Evolutionary conservation across 1,140 invertebrate species (phyloP), one percentile per base, ranked within the genome.

Genomic region (Triops cancriformis): DNA sequence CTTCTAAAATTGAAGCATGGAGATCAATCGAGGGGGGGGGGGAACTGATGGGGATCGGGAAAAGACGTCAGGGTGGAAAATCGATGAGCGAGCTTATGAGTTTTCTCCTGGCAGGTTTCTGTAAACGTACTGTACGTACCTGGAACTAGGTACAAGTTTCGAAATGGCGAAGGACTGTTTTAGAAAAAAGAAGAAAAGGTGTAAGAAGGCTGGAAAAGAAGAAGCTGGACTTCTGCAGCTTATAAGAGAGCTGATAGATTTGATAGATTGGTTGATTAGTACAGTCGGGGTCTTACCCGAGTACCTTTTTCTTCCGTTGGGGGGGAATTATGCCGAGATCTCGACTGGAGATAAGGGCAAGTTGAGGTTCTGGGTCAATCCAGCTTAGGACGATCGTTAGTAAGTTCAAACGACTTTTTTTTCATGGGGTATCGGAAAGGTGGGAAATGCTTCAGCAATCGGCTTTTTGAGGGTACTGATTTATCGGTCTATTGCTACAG

Each of bases 231-330:
- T 64, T 64, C 51, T 5, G 23, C 14, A n/a, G 18, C 51, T 64
- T 18, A 64, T 64, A 64, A 37, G 14, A 64, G 51, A 64, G 14
- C 51, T 23, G 51, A 64, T 64, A 64, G 51, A 64, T 64, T 64
- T 64, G n/a, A 64, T 64, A 64, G 51, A 64, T n/a, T 64, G n/a
- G 51, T 64, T 23, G 51, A 64, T 64, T 64, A 64, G 18, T 64
- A 6, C 18, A n/a, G 51, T 23, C 18, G 51, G 51, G 51, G 51
- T 64, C 23, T 64, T 64, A n/a, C 23, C 51, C 14, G 51, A 64
- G 23, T 23, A 23, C 4, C 51, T 64, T 64, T 23, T 64, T 64
- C 10, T 64, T 64, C 18, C n/a, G 51, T 37, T 2, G 51, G 51
- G 51, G 18, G 18, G 14, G 9, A 64, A 64, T 64, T 45, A 45